These are phyloP conservation scores for Tetragonula clypearis DNA, from an alignment of 1,140 invertebrate genomes.

Conservation along the genomic window DNA sequence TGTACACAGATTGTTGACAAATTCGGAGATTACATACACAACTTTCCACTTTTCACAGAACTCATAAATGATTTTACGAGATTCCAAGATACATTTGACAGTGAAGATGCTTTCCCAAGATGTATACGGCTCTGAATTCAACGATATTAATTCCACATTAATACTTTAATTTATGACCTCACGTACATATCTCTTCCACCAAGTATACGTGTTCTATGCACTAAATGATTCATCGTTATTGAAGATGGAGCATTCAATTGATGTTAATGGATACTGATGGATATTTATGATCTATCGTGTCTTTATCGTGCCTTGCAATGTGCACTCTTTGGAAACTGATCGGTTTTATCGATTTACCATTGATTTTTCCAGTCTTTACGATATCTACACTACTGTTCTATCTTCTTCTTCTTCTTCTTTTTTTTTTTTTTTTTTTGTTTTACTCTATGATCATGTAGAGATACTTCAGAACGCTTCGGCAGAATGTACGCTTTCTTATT, in stretches of 20 bases:
- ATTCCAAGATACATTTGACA: neutral
- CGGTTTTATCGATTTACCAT: neutral
- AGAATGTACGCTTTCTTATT: constrained; percentile 32
- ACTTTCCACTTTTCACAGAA: neutral
- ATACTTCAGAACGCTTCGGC: constrained; percentile 19
- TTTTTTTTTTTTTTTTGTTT: neutral
- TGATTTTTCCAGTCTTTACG: constrained; percentile 3
- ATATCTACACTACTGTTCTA: constrained; percentile 20
- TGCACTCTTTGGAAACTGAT: neutral
- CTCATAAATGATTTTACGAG: neutral
- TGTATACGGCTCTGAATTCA: neutral
- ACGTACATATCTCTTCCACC: neutral
- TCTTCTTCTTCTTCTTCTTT: too few relatives aligned
- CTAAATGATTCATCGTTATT: neutral
- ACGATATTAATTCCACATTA: neutral
- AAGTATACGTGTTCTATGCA: neutral
- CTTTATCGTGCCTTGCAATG: neutral
- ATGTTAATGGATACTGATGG: too few relatives aligned
- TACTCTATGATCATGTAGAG: neutral
- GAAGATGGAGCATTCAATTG: too few relatives aligned
- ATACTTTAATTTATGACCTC: neutral
- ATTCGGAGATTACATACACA: neutral
- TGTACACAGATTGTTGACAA: neutral
- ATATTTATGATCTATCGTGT: neutral
- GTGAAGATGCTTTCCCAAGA: neutral